Base-by-base conservation (phyloP, 35 echinoderm and acorn worm species). In the Hemicentrotus pulcherrimus region DNA sequence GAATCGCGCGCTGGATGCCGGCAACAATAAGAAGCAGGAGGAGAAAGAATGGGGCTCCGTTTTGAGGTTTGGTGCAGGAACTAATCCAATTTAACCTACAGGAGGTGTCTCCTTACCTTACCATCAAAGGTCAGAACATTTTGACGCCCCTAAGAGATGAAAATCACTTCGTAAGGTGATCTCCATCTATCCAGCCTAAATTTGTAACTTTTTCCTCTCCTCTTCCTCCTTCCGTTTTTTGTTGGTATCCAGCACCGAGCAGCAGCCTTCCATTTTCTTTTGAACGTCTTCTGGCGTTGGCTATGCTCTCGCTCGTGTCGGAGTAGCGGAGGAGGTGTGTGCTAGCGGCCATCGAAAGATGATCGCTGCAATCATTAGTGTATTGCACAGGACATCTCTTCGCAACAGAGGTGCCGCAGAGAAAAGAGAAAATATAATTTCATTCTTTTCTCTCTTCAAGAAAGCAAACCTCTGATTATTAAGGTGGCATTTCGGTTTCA, bases 111-210 rank as follows among this genome's bases (percentile, higher is more conserved):
- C 48, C 46, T 93, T 93, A 48, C 91, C 91, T 31, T 58, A 93
- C 32, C 91, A 93, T 93, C 91, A 93, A 93, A 93, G 91, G 91
- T 93, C 91, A 93, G 91, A 47, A 93, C 45, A 93, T 93, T 93
- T 93, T 58, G 91, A 93, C 48, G 91, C 91, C 91, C 48, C 13
- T 46, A 93, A 93, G 91, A 93, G 91, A 93, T 93, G 91, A 47
- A 93, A 93, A 93, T 93, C 91, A 93, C 46, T 93, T 93, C 46
- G 91, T 93, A 93, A 93, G 91, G 45, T 93, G 91, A 93, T 93
- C 91, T 93, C 32, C 32, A 48, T 16, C 32, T 31, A 90, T 33
- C 88, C 32, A 90, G 32, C 88, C 88, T 45, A 47, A 47, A 33
- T 90, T 90, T 32, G 32, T 47, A 90, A 30, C 32, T 45, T 45